phyloP scores from a whole-genome alignment of 2,113 vertebrate species.

The Erythrocercus mccallii region DNA sequence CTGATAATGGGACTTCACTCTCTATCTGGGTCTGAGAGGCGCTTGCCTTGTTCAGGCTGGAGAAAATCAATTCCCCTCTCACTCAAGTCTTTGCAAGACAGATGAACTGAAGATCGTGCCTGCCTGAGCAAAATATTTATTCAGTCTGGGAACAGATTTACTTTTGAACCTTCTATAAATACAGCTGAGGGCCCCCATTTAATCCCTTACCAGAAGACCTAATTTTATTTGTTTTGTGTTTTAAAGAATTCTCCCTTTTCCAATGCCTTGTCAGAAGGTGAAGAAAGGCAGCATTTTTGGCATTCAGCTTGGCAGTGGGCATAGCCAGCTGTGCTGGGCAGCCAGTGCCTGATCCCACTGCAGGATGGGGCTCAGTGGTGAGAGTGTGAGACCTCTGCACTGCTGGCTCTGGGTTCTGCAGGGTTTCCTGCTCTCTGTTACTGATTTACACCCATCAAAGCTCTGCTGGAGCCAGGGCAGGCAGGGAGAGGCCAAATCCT shows the following conservation, averaged over 20 bases:
- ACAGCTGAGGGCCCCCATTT: conserved; percentile 21
- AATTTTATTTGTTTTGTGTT: conserved; percentile 26
- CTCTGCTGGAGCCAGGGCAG: background rate
- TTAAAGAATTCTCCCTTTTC: background rate
- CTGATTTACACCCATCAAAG: background rate
- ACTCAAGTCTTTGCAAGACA: conserved; percentile 44
- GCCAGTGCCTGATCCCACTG: background rate
- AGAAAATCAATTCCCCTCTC: conserved; percentile 61
- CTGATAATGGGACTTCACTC: conserved; percentile 13
- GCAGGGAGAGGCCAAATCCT: background rate
- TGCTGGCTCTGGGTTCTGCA: background rate
- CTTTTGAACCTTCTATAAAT: conserved; percentile 60
- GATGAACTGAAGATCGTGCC: conserved; percentile 38
- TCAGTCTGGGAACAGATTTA: conserved; percentile 51
- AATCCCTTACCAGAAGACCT: conserved; percentile 37
- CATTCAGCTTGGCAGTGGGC: background rate
- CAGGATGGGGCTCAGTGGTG: background rate
- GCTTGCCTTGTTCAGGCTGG: conserved; percentile 14
- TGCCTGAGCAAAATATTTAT: conserved; percentile 63
- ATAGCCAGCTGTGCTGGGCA: background rate
- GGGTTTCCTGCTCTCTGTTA: background rate
- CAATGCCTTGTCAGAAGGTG: background rate
- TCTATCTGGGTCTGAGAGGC: background rate
- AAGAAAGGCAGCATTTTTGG: background rate
- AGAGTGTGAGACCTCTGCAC: background rate